A percentile compares a stretch with the other conserved stretches of the same genome.
Conservation (phyloP, 2,113 vertebrate species). For the Verasper variegatus region DNA sequence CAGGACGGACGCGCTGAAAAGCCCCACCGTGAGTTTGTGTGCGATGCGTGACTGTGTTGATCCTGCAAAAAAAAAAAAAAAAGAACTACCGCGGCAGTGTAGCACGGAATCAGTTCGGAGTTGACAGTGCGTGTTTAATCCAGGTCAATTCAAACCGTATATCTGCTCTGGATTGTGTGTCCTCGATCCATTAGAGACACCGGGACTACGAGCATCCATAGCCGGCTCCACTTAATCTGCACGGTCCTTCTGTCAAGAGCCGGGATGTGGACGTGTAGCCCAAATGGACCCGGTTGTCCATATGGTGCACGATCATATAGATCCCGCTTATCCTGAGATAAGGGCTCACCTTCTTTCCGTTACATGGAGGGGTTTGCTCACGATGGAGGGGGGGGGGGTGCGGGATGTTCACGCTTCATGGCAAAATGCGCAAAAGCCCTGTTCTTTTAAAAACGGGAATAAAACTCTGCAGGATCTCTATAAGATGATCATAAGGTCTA, state of each 20-base stretch:
- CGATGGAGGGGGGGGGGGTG: neutral
- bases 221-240: slow-evolving; percentile 11
- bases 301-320: neutral
- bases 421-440: slow-evolving; percentile 3
- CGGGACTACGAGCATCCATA: neutral
- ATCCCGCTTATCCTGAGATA: neutral
- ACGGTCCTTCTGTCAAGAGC: neutral
- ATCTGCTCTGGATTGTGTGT: neutral
- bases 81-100: no score
- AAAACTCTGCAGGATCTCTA: neutral
- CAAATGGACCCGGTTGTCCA: no score
- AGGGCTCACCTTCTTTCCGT: neutral
- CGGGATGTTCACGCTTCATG: neutral
- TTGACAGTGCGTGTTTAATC: slow-evolving; percentile 1
- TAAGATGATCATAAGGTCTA: neutral
- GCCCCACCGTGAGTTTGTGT: neutral
- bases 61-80: neutral
- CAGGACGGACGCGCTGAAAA: slow-evolving; percentile 47
- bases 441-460: neutral
- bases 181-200: neutral
- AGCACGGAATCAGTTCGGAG: neutral
- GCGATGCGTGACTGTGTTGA: neutral
- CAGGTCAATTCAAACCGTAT: slow-evolving; percentile 8
- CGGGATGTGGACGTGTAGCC: neutral
- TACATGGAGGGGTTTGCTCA: neutral